phyloP scores from a whole-genome alignment of 2,113 vertebrate genomes.

The Syngnathus scovelli region DNA sequence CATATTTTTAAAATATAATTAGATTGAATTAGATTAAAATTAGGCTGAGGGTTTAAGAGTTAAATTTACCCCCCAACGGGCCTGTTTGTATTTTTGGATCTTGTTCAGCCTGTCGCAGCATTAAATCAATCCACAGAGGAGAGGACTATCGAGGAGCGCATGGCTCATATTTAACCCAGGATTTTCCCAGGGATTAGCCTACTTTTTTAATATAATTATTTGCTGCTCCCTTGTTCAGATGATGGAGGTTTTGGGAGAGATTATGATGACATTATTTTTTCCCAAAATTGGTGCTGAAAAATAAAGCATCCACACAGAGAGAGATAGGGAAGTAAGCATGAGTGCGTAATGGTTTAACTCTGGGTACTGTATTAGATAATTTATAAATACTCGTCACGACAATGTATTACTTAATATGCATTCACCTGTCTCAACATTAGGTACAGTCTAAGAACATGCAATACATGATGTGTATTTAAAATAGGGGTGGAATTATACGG shows the following conservation, averaged over 20 bases:
- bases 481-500: too few relatives aligned
- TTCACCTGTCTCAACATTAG: neutral
- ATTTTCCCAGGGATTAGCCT: constrained; percentile 57
- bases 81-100: constrained; percentile 1
- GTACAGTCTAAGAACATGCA: neutral
- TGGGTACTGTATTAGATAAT: neutral
- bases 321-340: neutral
- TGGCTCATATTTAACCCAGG: constrained; percentile 50
- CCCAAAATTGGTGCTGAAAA: constrained; percentile 33
- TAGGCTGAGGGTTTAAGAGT: neutral
- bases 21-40: neutral
- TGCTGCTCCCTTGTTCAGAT: constrained; percentile 32
- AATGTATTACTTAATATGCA: constrained; percentile 2
- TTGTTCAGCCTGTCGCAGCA: neutral
- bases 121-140: constrained; percentile 33
- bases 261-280: constrained; percentile 59
- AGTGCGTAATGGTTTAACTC: neutral
- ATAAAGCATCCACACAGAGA: neutral
- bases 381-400: neutral
- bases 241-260: constrained; percentile 33
- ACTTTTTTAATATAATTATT: constrained; percentile 63
- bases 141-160: constrained; percentile 36
- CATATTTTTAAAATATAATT: neutral
- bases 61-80: neutral
- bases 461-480: neutral